Conservation (phyloP, 2,113 vertebrate genomes). For the Hepsetus odoe region DNA sequence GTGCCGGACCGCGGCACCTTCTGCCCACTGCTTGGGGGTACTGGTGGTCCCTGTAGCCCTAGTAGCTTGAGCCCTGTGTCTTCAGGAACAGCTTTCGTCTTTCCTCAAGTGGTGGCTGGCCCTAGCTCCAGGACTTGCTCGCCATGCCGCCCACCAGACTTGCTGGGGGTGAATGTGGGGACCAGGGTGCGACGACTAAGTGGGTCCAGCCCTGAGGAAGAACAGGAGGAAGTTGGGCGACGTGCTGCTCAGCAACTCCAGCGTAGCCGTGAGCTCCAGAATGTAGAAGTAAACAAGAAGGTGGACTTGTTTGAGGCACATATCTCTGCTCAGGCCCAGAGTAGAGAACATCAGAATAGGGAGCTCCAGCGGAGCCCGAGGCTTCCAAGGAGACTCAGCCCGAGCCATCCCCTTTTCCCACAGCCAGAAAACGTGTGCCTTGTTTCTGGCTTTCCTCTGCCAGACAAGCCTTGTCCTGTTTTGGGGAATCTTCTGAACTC, state of each 20-base stretch:
- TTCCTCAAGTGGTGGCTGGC: slow-evolving; percentile 64
- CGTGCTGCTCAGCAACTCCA: slow-evolving; percentile 81
- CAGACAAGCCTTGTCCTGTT: slow-evolving; percentile 17
- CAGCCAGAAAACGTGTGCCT: slow-evolving; percentile 1
- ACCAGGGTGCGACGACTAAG: slow-evolving; percentile 75
- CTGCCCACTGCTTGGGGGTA: slow-evolving; percentile 64
- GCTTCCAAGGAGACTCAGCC: slow-evolving; percentile 62
- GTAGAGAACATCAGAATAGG: slow-evolving; percentile 70
- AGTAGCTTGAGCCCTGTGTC: slow-evolving; percentile 65
- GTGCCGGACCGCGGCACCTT: slow-evolving; percentile 77
- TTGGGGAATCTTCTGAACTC: slow-evolving; percentile 59
- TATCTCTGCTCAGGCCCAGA: slow-evolving; percentile 84
- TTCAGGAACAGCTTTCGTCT: slow-evolving; percentile 70
- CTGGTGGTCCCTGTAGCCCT: slow-evolving; percentile 73
- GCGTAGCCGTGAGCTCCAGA: slow-evolving; percentile 84
- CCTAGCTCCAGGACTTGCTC: slow-evolving; percentile 56
- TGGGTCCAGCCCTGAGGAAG: slow-evolving; percentile 54
- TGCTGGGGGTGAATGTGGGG: slow-evolving; percentile 73
- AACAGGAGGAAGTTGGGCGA: slow-evolving; percentile 60
- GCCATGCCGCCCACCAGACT: slow-evolving; percentile 62
- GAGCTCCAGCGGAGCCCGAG: slow-evolving; percentile 82
- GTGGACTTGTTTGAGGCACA: slow-evolving; percentile 93
- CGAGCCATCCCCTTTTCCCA: neutral
- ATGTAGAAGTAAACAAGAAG: slow-evolving; percentile 91
- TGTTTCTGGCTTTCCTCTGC: slow-evolving; percentile 37